Evolutionary conservation across 2,888 invertebrate species (phyloP), one percentile per base, ranked within the genome.

Genomic region (Limnephilus rhombicus): DNA sequence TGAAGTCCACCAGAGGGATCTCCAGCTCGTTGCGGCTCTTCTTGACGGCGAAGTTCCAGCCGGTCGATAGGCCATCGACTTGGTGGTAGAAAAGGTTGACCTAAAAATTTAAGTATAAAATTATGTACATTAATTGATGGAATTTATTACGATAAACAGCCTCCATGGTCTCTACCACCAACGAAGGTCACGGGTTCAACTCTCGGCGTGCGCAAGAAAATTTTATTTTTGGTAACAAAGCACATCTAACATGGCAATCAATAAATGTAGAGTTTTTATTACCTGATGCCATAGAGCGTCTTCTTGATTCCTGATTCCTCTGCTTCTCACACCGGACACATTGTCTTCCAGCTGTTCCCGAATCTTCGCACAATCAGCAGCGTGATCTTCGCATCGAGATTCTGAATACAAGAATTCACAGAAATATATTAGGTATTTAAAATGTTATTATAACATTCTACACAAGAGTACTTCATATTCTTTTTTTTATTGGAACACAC

Each of bases 231-330:
- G 31, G 31, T 31, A 31, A 31, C 31, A 31, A 31, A 31, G 31
- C 31, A 31, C 31, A 31, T 2, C 31, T 31, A 31, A 31, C 31
- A 31, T 68, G 24, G 18, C 1, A 68, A 24, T 18, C 53, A 24
- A 18, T 68, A 68, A 24, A 1, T n/a, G 18, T 68, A 18, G 18
- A 24, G 18, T 18, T 68, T 18, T 68, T 18, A 24, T 85, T 82
- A 97, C 97, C 96, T 99, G 98, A 95, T 98, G 98, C 98, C 98
- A 99, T 94, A 98, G 98, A 86, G 98, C 97, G 95, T 97, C 97
- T 11, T 94, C 94, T 18, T 94, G 94, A 15, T 95, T 93, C 34
- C 91, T 95, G 5, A 95, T 95, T 1, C 98, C 97, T 94, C 96
- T 96, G n/a, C 96, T 95, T 92, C 97, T 96, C 95, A 97, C 97